Base-by-base conservation (phyloP, 2,113 vertebrate genomes). In the Lepisosteus oculatus region DNA sequence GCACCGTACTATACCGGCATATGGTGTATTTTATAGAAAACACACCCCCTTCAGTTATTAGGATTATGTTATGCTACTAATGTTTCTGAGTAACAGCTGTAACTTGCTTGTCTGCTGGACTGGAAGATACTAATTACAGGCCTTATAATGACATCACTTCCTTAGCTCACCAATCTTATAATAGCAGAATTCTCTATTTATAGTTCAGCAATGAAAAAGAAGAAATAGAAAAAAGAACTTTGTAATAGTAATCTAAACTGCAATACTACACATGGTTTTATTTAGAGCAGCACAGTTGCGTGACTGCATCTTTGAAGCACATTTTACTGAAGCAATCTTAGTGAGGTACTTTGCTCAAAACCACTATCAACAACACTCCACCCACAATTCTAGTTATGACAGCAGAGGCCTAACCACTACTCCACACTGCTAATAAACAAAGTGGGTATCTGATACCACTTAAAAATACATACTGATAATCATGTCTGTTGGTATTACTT, bases 221-320 rank as follows among this genome's bases (percentile, higher is more conserved):
- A 45, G 15, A 14, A 43, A 15, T 13, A 51, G 75, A 81, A 80
- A 76, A 82, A 83, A 77, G 68, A 54, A 65, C 71, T 73, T 81
- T 82, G 81, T 80, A 72, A 78, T 81, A 86, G 80, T 87, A 89
- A 80, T 80, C 81, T 74, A 80, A 81, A 85, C 77, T 79, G 73
- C 73, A 78, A 69, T 78, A 84, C 80, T 82, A 88, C 77, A 81
- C 77, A 89, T 80, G 87, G 80, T 89, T 92, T 85, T 82, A 85
- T 84, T 90, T 89, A 90, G 75, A 74, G 77, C 81, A 57, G 69
- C 79, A 85, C 76, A 77, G 81, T 78, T 55, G 54, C 78, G 80
- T 71, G 72, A 85, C 75, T 91, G 82, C 78, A 67, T 87, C 77
- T 79, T 78, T 79, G 79, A 74, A 75, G 79, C 70, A 29, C 29